A percentile compares a stretch with the other conserved stretches of the same genome.
Conservation (phyloP, 2,888 invertebrate species). For the Cantharis flavilabris region DNA sequence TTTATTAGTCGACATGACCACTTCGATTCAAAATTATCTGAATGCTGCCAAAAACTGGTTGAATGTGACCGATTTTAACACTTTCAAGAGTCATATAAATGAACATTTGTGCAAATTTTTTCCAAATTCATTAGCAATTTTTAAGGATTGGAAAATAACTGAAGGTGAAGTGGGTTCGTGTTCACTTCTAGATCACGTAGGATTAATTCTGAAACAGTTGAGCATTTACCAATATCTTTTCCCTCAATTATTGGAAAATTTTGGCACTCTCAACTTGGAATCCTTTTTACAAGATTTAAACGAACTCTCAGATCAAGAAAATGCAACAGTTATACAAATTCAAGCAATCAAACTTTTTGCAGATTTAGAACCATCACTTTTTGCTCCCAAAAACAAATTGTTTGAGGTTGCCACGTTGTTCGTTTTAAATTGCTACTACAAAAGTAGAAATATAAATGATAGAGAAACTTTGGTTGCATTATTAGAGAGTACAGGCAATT, state of each 20-base stretch:
- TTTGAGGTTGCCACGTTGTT: slow-evolving; percentile 40
- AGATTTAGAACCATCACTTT: slow-evolving; percentile 48
- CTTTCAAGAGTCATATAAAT: slow-evolving; percentile 28
- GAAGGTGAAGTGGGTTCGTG: slow-evolving; percentile 30
- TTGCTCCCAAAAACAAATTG: slow-evolving; percentile 43
- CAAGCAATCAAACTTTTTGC: slow-evolving; percentile 55
- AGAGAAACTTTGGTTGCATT: slow-evolving; percentile 57
- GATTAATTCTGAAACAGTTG: slow-evolving; percentile 61
- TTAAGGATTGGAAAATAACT: slow-evolving; percentile 48
- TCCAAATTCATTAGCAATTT: slow-evolving; percentile 48
- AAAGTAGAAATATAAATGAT: slow-evolving; percentile 48
- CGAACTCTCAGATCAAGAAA: not conserved
- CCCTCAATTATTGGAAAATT: slow-evolving; percentile 58
- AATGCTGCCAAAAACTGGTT: slow-evolving; percentile 1
- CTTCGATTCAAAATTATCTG: slow-evolving; percentile 34
- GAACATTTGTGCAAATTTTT: slow-evolving; percentile 45
- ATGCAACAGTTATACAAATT: slow-evolving; percentile 44
- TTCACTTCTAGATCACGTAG: slow-evolving; percentile 39
- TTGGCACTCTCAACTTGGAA: slow-evolving; percentile 34
- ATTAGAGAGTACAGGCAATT: slow-evolving; percentile 66
- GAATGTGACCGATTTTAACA: slow-evolving; percentile 7
- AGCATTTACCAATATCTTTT: slow-evolving; percentile 59
- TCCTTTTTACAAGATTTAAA: slow-evolving; percentile 26
- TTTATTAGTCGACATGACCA: slow-evolving; percentile 40
- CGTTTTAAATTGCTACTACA: slow-evolving; percentile 55